Evolutionary conservation across 1,140 invertebrate genomes (phyloP).

Genomic region (Choristoneura fumiferana): DNA sequence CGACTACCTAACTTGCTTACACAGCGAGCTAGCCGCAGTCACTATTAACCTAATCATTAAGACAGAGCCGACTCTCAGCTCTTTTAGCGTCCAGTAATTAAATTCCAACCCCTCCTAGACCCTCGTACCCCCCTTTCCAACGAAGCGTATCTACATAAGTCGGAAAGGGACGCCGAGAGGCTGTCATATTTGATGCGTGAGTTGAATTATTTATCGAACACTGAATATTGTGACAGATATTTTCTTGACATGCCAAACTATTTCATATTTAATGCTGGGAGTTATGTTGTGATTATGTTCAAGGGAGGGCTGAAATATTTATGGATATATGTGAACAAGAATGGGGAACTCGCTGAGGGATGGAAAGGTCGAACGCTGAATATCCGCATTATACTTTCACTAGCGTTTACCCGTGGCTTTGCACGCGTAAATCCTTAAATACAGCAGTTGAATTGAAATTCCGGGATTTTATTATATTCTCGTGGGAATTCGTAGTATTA

Average conservation of each 20-base stretch:
- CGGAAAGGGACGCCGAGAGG: background rate
- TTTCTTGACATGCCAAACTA: slow-evolving; percentile 6
- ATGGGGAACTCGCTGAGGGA: too few relatives aligned
- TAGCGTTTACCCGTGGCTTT: too few relatives aligned
- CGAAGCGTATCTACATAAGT: too few relatives aligned
- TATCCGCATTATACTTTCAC: too few relatives aligned
- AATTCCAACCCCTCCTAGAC: slow-evolving; percentile 5
- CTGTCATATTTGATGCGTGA: slow-evolving; percentile 6
- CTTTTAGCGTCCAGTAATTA: slow-evolving; percentile 9
- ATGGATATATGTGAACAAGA: background rate
- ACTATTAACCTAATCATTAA: background rate
- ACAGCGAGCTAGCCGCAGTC: too few relatives aligned
- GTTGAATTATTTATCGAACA: slow-evolving; percentile 8
- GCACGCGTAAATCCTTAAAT: too few relatives aligned
- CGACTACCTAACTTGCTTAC: too few relatives aligned
- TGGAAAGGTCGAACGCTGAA: too few relatives aligned
- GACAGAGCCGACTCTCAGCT: background rate
- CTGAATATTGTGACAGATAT: slow-evolving; percentile 5
- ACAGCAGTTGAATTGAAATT: too few relatives aligned
- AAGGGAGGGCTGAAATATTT: background rate
- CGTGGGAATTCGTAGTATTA: too few relatives aligned
- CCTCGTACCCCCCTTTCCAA: background rate
- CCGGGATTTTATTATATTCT: too few relatives aligned
- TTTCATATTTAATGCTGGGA: slow-evolving; percentile 15
- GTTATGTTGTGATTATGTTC: slow-evolving; percentile 9